phyloP scores from a whole-genome alignment of 2,797 vertebrate species.

The Sternarchorhynchus goeldii region DNA sequence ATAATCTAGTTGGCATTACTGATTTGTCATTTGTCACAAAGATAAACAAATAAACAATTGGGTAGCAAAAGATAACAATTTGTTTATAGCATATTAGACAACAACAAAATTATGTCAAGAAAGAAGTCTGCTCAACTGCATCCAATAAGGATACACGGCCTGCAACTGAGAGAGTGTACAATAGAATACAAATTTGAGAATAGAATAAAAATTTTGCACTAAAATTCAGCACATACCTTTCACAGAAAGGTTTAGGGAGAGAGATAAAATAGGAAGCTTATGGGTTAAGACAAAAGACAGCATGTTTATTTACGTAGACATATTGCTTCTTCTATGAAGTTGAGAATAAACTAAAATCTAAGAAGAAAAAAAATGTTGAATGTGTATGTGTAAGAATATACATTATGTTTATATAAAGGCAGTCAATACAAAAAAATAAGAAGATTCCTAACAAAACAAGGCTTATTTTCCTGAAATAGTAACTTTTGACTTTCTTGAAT shows the following conservation, averaged over 20 bases:
- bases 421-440: too few species aligned
- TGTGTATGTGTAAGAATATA: background rate
- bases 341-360: constrained; percentile 34
- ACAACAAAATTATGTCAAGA: too few species aligned
- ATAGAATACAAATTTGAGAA: constrained; percentile 22
- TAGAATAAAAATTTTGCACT: constrained; percentile 26
- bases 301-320: constrained; percentile 50
- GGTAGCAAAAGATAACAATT: too few species aligned
- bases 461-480: too few species aligned
- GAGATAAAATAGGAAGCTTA: constrained; percentile 18
- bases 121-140: too few species aligned
- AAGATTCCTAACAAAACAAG: too few species aligned
- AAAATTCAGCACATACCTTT: background rate
- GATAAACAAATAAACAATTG: too few species aligned
- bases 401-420: too few species aligned
- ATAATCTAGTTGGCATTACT: too few species aligned
- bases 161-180: background rate
- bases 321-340: constrained; percentile 20
- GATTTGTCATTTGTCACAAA: too few species aligned
- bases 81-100: too few species aligned
- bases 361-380: constrained; percentile 1
- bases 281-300: constrained; percentile 38
- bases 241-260: constrained; percentile 10
- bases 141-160: constrained; percentile 18
- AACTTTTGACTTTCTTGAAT: too few species aligned